A percentile compares a stretch with the other conserved stretches of the same genome.
Evolutionary conservation across 2,888 invertebrate species (phyloP).

Genomic region (Drosophila macrospina): DNA sequence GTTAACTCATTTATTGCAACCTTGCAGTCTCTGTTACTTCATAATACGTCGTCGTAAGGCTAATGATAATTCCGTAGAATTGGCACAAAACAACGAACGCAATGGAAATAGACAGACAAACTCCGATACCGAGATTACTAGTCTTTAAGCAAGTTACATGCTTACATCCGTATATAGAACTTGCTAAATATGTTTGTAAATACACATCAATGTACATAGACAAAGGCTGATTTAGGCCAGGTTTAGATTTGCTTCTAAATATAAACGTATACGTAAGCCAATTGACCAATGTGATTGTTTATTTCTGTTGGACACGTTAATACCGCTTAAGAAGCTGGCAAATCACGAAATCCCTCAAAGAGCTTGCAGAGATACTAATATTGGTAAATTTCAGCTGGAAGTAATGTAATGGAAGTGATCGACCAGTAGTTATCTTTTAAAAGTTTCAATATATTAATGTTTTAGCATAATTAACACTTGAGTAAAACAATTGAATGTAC

Average conservation of each 20-base stretch:
- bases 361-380: neutral
- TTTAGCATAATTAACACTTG: too few species aligned
- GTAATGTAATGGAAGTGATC: too few species aligned
- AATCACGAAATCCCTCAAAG: neutral
- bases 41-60: constrained; percentile 68
- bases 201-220: constrained; percentile 1
- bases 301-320: constrained; percentile 16
- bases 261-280: constrained; percentile 34
- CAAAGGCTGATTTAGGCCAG: neutral
- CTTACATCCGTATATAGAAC: neutral
- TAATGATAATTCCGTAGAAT: constrained; percentile 52
- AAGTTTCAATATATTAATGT: neutral
- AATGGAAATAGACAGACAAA: constrained; percentile 43
- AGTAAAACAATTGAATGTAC: too few species aligned
- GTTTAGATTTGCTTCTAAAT: constrained; percentile 31
- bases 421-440: neutral
- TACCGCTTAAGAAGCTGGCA: constrained; percentile 5
- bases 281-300: constrained; percentile 12
- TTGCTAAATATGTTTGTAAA: constrained; percentile 7
- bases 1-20: neutral
- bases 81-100: constrained; percentile 53
- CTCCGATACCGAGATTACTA: constrained; percentile 75
- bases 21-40: constrained; percentile 69
- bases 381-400: neutral
- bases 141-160: constrained; percentile 57